Evolutionary conservation across 2,113 vertebrate species (phyloP).

Genomic region (Fregetta grallaria): DNA sequence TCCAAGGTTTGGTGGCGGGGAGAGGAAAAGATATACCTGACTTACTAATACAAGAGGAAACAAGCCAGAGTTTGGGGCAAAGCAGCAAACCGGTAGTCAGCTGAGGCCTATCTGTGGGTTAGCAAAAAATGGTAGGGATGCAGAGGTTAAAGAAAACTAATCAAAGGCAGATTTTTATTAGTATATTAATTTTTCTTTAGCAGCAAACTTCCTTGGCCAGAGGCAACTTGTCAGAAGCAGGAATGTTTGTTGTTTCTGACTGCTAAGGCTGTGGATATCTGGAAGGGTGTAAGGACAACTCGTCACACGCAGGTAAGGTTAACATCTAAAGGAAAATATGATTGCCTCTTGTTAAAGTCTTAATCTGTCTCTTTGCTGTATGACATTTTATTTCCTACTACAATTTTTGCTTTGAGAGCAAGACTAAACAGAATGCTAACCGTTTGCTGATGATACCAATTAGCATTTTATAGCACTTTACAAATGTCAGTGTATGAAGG

Average conservation of each 20-base stretch:
- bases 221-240: not conserved
- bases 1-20: not conserved
- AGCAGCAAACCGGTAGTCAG: not conserved
- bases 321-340: not conserved
- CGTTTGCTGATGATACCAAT: constrained; percentile 1
- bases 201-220: not conserved
- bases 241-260: not conserved
- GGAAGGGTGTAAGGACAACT: not conserved
- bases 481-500: constrained; percentile 47
- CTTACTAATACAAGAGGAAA: not conserved
- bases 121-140: not conserved
- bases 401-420: not conserved
- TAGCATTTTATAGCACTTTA: constrained; percentile 42
- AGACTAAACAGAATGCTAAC: constrained; percentile 36
- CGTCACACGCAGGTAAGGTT: not conserved
- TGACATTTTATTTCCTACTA: constrained; percentile 14
- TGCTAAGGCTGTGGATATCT: not conserved
- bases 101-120: not conserved
- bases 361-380: not conserved
- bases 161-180: not conserved
- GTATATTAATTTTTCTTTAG: not conserved
- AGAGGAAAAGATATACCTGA: not conserved
- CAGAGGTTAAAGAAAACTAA: not conserved
- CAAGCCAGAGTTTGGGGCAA: not conserved
- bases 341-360: not conserved